Conservation (phyloP, 2,797 vertebrate species). For the Cetoscarus ocellatus region DNA sequence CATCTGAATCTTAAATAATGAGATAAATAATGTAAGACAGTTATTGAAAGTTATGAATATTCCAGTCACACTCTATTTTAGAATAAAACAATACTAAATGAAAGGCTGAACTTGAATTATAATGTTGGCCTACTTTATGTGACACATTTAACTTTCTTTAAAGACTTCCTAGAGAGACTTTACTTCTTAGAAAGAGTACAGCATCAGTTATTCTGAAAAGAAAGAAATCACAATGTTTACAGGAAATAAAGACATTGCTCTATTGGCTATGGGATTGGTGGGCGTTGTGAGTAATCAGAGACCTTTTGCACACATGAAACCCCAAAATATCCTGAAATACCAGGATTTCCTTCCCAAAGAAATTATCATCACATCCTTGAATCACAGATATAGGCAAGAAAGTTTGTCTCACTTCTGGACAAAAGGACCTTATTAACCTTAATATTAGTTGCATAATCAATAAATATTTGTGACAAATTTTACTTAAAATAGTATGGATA, state of each 20-base stretch:
- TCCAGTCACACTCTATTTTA: background rate
- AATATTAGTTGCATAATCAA: too few species aligned
- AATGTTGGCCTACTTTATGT: background rate
- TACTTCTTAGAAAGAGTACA: background rate
- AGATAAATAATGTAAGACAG: background rate
- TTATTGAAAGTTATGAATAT: background rate
- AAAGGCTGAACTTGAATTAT: slow-evolving; percentile 4
- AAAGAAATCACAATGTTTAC: background rate
- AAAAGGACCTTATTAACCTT: too few species aligned
- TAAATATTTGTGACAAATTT: too few species aligned
- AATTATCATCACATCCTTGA: too few species aligned
- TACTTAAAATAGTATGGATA: too few species aligned
- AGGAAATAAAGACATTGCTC: too few species aligned
- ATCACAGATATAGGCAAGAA: too few species aligned
- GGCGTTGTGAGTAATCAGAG: too few species aligned
- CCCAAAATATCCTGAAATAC: too few species aligned
- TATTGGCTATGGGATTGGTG: background rate
- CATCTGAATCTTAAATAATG: background rate
- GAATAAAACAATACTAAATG: background rate
- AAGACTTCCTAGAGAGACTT: background rate
- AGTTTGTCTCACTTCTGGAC: too few species aligned
- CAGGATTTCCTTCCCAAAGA: too few species aligned
- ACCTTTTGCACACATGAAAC: too few species aligned
- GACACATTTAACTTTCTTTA: background rate
- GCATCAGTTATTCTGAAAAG: background rate